Percentiles rank a stretch among this genome's conserved stretches.
Conservation (phyloP, 2,113 vertebrate species). For the Ictalurus furcatus region DNA sequence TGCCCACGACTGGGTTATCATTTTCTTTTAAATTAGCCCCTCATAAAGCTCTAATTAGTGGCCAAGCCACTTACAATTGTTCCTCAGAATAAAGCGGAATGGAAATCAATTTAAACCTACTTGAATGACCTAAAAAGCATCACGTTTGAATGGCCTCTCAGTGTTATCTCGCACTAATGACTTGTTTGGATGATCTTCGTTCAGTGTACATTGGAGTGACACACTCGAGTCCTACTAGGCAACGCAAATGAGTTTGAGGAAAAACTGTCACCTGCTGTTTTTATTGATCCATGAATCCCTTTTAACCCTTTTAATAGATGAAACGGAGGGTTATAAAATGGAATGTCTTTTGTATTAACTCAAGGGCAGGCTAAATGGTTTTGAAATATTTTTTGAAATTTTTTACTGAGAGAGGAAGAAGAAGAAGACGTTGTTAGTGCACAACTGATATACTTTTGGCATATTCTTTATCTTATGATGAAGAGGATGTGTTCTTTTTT, state of each 20-base stretch:
- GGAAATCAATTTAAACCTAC: constrained; percentile 52
- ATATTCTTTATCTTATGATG: background rate
- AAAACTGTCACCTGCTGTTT: constrained; percentile 30
- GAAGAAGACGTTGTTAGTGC: background rate
- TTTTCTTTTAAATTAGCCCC: constrained; percentile 48
- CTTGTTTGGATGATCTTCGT: constrained; percentile 40
- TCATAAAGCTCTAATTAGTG: constrained; percentile 55
- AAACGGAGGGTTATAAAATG: background rate
- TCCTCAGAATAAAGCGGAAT: constrained; percentile 38
- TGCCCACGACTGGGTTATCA: constrained; percentile 37
- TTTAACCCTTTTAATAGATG: background rate
- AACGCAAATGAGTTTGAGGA: constrained; percentile 20
- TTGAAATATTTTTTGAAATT: background rate
- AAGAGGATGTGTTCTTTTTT: background rate
- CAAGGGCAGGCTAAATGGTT: constrained; percentile 4
- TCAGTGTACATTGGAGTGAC: constrained; percentile 25
- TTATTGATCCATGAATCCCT: background rate
- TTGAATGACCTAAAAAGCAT: constrained; percentile 49
- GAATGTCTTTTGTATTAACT: background rate
- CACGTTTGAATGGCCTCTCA: constrained; percentile 18
- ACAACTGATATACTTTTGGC: background rate
- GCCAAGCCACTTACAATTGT: constrained; percentile 34
- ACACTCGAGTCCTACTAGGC: constrained; percentile 37
- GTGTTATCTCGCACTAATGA: constrained; percentile 49
- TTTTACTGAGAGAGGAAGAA: background rate